Conservation (phyloP, 2,113 vertebrate species). For the Alethe diademata region DNA sequence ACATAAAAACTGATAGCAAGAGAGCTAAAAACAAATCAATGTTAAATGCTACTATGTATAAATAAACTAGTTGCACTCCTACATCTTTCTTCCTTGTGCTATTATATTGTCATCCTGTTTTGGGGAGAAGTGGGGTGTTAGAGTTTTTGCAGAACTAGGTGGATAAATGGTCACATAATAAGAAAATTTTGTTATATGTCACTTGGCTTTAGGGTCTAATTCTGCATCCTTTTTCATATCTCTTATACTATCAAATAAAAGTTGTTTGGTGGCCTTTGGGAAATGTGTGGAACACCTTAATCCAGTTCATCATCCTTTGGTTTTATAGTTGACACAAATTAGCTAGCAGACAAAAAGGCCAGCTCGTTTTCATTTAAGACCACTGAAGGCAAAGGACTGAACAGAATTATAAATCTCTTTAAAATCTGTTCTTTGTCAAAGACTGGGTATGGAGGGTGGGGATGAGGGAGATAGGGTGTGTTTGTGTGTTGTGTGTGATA, state of each 20-base stretch:
- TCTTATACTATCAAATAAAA: not conserved
- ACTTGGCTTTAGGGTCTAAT: not conserved
- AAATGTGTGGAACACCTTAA: not conserved
- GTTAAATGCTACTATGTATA: not conserved
- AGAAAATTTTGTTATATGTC: not conserved
- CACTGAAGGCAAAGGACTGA: not conserved
- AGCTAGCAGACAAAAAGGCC: not conserved
- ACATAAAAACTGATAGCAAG: not conserved
- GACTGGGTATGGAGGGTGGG: accelerated
- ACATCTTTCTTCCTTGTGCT: not conserved
- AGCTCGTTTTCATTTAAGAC: not conserved
- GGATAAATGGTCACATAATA: not conserved
- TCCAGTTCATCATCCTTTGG: not conserved
- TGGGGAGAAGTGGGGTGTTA: accelerated
- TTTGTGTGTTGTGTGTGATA: too few relatives aligned
- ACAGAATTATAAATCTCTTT: not conserved
- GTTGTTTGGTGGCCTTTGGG: not conserved
- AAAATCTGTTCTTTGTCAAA: not conserved
- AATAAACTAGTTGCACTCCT: not conserved
- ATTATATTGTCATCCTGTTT: not conserved
- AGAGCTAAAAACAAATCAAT: not conserved
- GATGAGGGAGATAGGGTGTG: not conserved
- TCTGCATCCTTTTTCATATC: not conserved
- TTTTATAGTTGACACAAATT: not conserved
- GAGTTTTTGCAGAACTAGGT: not conserved